Evolutionary conservation across 2,797 vertebrate genomes (phyloP).

Genomic region (Lithobates sylvaticus): DNA sequence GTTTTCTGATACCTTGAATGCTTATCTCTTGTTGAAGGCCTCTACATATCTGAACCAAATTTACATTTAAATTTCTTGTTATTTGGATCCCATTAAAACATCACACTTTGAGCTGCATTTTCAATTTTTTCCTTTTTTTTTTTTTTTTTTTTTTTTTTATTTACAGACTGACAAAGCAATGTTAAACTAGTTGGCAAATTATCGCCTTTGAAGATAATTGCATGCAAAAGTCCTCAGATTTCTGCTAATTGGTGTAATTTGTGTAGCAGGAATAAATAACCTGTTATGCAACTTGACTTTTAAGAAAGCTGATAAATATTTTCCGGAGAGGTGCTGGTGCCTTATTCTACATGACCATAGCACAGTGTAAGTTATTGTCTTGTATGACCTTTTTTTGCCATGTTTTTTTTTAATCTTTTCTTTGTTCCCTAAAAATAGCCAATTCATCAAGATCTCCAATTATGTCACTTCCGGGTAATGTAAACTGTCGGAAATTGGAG

Average conservation of each 20-base stretch:
- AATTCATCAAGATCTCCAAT: too few relatives aligned
- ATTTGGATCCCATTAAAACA: neutral
- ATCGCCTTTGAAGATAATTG: slow-evolving; percentile 52
- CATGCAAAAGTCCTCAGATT: slow-evolving; percentile 23
- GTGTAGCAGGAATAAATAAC: slow-evolving; percentile 37
- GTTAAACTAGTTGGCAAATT: slow-evolving; percentile 53
- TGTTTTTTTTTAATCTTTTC: too few relatives aligned
- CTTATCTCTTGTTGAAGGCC: slow-evolving; percentile 9
- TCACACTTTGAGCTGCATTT: neutral
- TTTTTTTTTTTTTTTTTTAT: neutral
- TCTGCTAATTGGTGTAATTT: slow-evolving; percentile 45
- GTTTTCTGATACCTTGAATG: neutral
- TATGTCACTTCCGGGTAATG: too few relatives aligned
- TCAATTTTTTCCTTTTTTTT: neutral
- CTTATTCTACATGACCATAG: too few relatives aligned
- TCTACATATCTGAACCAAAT: neutral
- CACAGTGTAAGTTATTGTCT: too few relatives aligned
- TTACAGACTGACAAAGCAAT: slow-evolving; percentile 20
- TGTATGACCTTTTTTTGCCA: too few relatives aligned
- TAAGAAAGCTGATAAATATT: neutral
- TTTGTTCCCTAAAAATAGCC: too few relatives aligned
- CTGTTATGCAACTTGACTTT: slow-evolving; percentile 1
- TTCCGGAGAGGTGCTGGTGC: too few relatives aligned
- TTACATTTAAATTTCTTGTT: slow-evolving; percentile 4
- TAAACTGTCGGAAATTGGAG: too few relatives aligned